Conservation (phyloP, 2,888 invertebrate genomes). For the Busseola fusca region DNA sequence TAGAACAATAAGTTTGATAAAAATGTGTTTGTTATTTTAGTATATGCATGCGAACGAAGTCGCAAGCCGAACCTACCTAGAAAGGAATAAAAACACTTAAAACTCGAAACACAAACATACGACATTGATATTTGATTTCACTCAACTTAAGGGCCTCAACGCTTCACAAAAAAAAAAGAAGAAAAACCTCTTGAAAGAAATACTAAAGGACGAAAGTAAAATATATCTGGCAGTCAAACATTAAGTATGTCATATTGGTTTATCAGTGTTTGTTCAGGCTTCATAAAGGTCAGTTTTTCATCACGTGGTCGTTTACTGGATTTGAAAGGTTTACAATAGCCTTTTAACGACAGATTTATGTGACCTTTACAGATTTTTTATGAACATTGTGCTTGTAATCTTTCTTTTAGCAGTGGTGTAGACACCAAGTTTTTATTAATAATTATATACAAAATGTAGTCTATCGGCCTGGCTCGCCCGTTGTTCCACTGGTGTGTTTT, state of each 20-base stretch:
- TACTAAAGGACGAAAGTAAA: conserved; percentile 55
- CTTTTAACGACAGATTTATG: conserved; percentile 40
- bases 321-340: conserved; percentile 65
- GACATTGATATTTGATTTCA: conserved; percentile 35
- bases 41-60: not conserved
- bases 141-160: conserved; percentile 30
- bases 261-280: conserved; percentile 80
- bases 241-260: conserved; percentile 69
- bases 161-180: conserved; percentile 44
- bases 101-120: conserved; percentile 17
- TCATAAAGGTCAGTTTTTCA: conserved; percentile 65
- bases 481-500: too few relatives aligned
- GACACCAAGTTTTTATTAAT: not conserved
- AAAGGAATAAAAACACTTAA: conserved; percentile 5
- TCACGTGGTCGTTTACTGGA: conserved; percentile 63
- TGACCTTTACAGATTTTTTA: conserved; percentile 31
- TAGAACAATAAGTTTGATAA: not conserved
- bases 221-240: conserved; percentile 61
- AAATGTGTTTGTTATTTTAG: not conserved
- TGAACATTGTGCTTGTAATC: conserved; percentile 34
- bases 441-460: too few relatives aligned
- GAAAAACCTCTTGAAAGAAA: conserved; percentile 53
- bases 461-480: too few relatives aligned
- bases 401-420: conserved; percentile 13
- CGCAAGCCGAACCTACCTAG: not conserved